phyloP scores from a whole-genome alignment of 2,888 invertebrate genomes.

The Oscheius onirici region DNA sequence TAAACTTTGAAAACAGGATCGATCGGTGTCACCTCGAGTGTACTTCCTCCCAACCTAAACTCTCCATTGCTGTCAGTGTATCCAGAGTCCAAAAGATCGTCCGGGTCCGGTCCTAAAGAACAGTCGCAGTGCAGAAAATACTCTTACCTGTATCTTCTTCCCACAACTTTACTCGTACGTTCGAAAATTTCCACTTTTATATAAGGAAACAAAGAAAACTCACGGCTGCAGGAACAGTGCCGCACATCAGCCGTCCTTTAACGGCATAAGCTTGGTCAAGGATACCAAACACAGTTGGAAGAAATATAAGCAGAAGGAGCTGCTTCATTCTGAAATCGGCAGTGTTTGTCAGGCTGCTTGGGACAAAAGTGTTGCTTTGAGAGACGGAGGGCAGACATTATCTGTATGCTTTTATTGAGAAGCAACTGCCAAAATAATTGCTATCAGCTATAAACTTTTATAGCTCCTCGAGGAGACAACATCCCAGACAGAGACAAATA shows the following conservation, averaged over 20 bases:
- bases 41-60: constrained; percentile 49
- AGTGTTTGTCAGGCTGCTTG: not conserved
- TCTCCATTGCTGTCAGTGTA: constrained; percentile 56
- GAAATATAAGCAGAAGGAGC: not conserved
- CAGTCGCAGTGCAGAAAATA: not conserved
- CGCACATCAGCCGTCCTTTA: constrained; percentile 52
- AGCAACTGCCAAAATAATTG: constrained; percentile 19
- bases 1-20: constrained; percentile 63
- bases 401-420: constrained; percentile 20
- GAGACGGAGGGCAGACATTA: constrained; percentile 1
- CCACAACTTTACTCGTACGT: constrained; percentile 60
- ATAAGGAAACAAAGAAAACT: too few relatives aligned
- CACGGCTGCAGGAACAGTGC: constrained; percentile 49
- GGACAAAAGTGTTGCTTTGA: constrained; percentile 7
- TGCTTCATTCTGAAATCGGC: constrained; percentile 10
- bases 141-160: constrained; percentile 55
- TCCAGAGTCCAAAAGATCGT: constrained; percentile 58
- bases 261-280: constrained; percentile 57
- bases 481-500: not conserved
- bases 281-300: constrained; percentile 24
- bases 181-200: too few relatives aligned
- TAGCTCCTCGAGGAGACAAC: constrained; percentile 5
- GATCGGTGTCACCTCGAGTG: constrained; percentile 57
- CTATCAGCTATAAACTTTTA: constrained; percentile 28
- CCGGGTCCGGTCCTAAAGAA: constrained; percentile 55